Evolutionary conservation across 2,888 invertebrate genomes (phyloP), one percentile per base, ranked within the genome.

Genomic region (Junonia oenone): DNA sequence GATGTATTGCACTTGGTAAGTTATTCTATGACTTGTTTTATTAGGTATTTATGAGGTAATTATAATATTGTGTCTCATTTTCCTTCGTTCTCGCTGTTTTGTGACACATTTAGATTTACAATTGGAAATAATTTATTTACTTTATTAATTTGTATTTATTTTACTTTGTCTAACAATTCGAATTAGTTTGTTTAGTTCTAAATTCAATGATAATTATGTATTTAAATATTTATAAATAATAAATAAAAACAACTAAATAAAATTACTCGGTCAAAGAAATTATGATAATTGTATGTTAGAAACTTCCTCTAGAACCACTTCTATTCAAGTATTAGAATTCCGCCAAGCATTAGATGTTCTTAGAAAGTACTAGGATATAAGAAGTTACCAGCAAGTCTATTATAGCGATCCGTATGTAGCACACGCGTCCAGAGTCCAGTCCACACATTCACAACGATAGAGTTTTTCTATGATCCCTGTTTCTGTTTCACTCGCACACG

Each of bases 281-380:
- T 46, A 17, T 46, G 29, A 4, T 43, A 43, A 13, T n/a, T 13
- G 13, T 26, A 17, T 26, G 40, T 22, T 43, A 43, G 26, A 33
- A n/a, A 26, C 17, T 26, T 31, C 13, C 8, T 8, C 22, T 37
- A 33, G 48, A 33, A 48, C 33, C 48, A 19, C 19, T 35, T 6
- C 27, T 27, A 51, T 38, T 22, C 45, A n/a, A n/a, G 69, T 67
- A 71, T 81, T 84, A 86, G 83, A 84, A 78, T 77, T 72, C 73
- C 64, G 72, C 71, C 68, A 65, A 83, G 85, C 87, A 90, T 90
- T 90, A 90, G 90, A 90, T 68, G 86, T 86, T 89, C 87, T 90
- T 90, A 90, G 90, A 90, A 89, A 78, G 74, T 87, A 90, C 88
- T 73, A 88, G 89, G 90, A 66, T 62, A 67, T 64, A 67, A 90